Percentiles rank a stretch among this genome's conserved stretches.
Evolutionary conservation across 37 sponge, comb jelly and placozoan genomes (phyloP).

Genomic region (Hormiphora californensis): DNA sequence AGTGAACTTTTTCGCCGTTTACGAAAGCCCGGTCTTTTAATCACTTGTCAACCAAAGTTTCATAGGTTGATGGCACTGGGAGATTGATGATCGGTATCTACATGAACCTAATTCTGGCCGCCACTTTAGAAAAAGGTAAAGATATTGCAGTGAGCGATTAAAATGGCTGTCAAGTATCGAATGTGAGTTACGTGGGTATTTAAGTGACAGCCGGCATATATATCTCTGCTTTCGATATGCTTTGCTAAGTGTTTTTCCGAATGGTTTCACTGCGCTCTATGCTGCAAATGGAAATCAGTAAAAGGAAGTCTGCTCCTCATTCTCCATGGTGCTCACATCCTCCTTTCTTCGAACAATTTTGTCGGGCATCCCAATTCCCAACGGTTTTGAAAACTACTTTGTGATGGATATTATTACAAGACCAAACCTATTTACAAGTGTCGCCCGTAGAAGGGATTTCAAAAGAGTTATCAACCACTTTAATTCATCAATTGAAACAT

Average conservation of each 20-base stretch:
- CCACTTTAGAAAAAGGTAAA: background rate
- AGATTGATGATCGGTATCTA: conserved; percentile 20
- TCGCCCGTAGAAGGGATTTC: background rate
- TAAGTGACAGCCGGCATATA: background rate
- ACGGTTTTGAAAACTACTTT: background rate
- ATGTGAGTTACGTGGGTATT: background rate
- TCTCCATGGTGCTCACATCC: background rate
- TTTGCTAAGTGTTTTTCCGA: background rate
- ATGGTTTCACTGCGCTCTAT: background rate
- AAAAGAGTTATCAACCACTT: background rate
- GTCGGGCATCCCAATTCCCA: background rate
- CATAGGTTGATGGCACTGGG: background rate
- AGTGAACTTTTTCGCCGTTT: background rate
- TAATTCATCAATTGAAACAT: background rate
- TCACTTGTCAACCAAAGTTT: conserved; percentile 11
- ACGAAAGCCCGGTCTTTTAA: background rate
- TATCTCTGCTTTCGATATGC: background rate
- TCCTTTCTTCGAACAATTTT: too few relatives aligned
- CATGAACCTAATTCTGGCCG: background rate
- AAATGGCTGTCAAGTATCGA: background rate
- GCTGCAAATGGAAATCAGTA: background rate
- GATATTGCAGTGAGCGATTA: background rate
- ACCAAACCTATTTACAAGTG: background rate
- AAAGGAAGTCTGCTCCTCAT: background rate
- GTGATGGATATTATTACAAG: background rate